Evolutionary conservation across 2,888 invertebrate species (phyloP).

Genomic region (Drosophila nr. medialis): DNA sequence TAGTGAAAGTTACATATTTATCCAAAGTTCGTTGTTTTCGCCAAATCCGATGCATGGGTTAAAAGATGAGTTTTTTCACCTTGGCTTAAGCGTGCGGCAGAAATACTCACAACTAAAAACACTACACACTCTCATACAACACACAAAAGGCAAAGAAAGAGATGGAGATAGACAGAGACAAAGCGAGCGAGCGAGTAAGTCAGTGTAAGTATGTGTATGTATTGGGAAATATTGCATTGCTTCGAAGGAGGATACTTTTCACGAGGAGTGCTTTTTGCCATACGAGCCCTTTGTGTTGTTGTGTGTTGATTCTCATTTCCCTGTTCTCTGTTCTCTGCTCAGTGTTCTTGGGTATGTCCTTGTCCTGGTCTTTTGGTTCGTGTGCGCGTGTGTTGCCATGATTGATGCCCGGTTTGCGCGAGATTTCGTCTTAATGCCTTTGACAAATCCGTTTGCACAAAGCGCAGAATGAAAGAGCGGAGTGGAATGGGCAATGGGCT

Average conservation of each 20-base stretch:
- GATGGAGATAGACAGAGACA: neutral
- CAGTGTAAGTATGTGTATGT: neutral
- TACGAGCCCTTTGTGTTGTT: constrained; percentile 35
- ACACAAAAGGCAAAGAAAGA: neutral
- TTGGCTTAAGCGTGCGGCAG: constrained; percentile 38
- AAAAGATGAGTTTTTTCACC: constrained; percentile 43
- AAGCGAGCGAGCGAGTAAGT: neutral
- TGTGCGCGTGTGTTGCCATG: constrained; percentile 58
- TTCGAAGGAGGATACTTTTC: constrained; percentile 46
- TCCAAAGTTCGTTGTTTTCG: constrained; percentile 51
- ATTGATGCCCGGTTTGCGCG: constrained; percentile 79
- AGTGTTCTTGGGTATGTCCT: constrained; percentile 26
- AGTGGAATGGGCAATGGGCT: constrained; percentile 3
- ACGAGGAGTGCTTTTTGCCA: constrained; percentile 43
- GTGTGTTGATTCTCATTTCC: constrained; percentile 16
- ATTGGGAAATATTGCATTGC: constrained; percentile 27
- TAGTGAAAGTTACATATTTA: constrained; percentile 32
- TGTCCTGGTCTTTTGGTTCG: neutral
- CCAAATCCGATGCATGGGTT: constrained; percentile 41
- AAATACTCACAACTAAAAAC: constrained; percentile 21
- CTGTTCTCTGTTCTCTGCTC: constrained; percentile 3
- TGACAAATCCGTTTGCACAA: constrained; percentile 78
- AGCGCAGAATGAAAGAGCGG: constrained; percentile 63
- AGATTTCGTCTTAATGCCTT: constrained; percentile 80
- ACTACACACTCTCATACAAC: neutral